Conservation (phyloP, 1,140 invertebrate species). For the Teleogryllus occipitalis region DNA sequence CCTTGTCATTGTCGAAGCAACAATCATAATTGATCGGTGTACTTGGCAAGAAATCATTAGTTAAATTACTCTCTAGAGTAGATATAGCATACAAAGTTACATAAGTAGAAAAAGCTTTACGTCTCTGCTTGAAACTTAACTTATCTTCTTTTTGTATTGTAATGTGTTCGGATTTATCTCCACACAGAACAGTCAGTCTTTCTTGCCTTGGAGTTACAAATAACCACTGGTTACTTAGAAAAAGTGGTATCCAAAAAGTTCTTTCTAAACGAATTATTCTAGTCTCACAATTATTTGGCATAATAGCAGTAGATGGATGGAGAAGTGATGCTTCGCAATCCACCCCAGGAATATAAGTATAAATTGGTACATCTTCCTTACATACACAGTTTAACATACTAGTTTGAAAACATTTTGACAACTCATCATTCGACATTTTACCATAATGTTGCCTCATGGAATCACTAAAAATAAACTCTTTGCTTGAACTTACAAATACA, state of each 20-base stretch:
- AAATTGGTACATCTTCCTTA: conserved; percentile 8
- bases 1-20: neutral
- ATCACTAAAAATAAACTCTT: no score
- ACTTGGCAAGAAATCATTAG: neutral
- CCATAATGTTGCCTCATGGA: no score
- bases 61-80: neutral
- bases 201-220: no score
- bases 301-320: neutral
- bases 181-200: no score
- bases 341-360: neutral
- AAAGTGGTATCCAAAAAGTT: no score
- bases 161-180: no score
- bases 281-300: no score
- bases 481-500: no score
- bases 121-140: neutral
- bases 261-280: no score
- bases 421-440: neutral
- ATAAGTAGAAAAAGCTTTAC: neutral
- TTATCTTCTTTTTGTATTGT: no score
- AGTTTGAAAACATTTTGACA: neutral
- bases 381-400: neutral
- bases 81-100: conserved; percentile 8
- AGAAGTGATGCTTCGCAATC: conserved; percentile 7
- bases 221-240: no score
- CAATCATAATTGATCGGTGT: neutral